phyloP scores from a whole-genome alignment of 2,888 invertebrate genomes.

The Clusia tigrina region DNA sequence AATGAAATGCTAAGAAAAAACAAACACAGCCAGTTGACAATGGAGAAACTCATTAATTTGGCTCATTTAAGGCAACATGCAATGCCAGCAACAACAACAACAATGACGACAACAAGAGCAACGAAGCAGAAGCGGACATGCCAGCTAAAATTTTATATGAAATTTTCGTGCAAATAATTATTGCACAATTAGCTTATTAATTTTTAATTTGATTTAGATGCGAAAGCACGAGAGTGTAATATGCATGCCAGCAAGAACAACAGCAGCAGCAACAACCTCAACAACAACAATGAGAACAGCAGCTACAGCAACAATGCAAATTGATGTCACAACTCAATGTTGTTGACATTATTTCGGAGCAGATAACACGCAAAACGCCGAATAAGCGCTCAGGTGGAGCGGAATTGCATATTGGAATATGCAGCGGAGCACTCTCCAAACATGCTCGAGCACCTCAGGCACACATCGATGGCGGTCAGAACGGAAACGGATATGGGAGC shows the following conservation, averaged over 20 bases:
- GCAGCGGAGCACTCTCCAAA: background rate
- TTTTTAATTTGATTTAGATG: conserved; percentile 3
- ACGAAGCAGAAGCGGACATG: no score
- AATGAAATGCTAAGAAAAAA: no score
- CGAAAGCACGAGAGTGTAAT: background rate
- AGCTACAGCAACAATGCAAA: background rate
- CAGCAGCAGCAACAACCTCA: background rate
- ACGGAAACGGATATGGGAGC: conserved; percentile 25
- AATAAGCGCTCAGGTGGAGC: background rate
- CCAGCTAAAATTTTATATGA: no score
- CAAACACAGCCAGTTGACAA: no score
- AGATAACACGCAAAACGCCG: background rate
- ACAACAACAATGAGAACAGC: background rate
- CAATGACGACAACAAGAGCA: no score
- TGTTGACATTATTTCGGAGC: background rate
- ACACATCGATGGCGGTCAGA: background rate
- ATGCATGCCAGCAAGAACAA: no score
- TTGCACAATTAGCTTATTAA: conserved; percentile 2
- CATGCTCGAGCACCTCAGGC: no score
- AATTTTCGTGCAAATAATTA: conserved; percentile 7
- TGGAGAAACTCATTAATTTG: no score
- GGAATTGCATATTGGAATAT: no score
- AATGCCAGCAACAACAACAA: no score
- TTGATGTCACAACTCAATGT: background rate
- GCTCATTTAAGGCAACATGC: no score